A percentile compares a stretch with the other conserved stretches of the same genome.
phyloP scores from a whole-genome alignment of 2,888 invertebrate species.

The Xylota sylvarum region DNA sequence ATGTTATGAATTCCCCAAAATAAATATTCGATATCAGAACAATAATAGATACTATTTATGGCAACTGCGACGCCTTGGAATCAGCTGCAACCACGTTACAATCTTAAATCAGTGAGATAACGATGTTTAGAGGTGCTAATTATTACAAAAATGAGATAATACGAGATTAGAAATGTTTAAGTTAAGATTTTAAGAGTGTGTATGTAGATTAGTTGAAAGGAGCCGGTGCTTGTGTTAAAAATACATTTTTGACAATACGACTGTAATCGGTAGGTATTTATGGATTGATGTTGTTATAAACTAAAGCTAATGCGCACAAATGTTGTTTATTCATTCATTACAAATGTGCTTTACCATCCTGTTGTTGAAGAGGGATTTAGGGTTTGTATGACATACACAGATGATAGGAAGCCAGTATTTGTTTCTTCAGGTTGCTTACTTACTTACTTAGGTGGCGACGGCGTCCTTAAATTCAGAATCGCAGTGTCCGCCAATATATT shows the following conservation, averaged over 20 bases:
- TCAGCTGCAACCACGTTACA: conserved; percentile 17
- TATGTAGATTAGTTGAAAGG: background rate
- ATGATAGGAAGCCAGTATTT: no score
- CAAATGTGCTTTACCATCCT: no score
- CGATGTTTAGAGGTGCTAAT: conserved; percentile 16
- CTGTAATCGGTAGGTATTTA: background rate
- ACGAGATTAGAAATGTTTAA: background rate
- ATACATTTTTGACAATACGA: background rate
- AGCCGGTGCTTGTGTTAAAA: background rate
- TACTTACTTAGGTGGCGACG: no score
- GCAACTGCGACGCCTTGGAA: conserved; percentile 14
- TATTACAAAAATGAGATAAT: conserved; percentile 16
- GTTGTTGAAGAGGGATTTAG: no score
- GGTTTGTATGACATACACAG: no score
- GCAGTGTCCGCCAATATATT: no score
- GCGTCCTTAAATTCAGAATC: no score
- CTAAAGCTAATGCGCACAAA: background rate
- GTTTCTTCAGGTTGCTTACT: no score
- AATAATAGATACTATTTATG: conserved; percentile 17
- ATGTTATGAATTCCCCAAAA: background rate
- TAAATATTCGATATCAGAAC: background rate
- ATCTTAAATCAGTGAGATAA: conserved; percentile 16
- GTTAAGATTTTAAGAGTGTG: background rate
- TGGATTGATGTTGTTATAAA: background rate
- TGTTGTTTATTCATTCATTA: no score